Base-by-base conservation (phyloP, 2,888 invertebrate genomes). In the Orthosia cruda region DNA sequence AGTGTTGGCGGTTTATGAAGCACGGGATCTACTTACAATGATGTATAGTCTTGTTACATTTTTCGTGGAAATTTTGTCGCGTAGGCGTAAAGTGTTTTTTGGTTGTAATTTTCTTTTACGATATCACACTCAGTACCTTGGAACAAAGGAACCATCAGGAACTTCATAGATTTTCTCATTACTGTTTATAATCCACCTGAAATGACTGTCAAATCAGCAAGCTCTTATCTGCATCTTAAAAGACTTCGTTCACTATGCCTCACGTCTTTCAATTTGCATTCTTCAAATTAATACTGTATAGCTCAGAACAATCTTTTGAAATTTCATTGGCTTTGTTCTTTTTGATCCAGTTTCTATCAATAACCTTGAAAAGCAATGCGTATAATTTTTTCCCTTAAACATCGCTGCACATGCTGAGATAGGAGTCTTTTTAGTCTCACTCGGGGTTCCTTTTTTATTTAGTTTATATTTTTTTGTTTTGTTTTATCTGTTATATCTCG, bases 1-100 rank as follows among this genome's bases (percentile, higher is more conserved):
- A 90, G 90, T 90, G 89, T 87, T 72, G 64, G 77, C 74, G 68
- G 68, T 70, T 70, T 76, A 67, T 82, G 71, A 72, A 83, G 68
- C 77, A 66, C 67, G 69, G 84, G 86, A 86, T 89, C 87, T 87
- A 81, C 83, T 82, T 74, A 78, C 84, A 82, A 80, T 83, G 77
- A 81, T 77, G 80, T 83, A 85, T 85, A 80, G 80, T 71, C 69
- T 64, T 83, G 81, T 73, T 84, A 75, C 74, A 71, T 80, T 86
- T 84, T 75, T 50, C 54, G 45, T 47, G 26, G 16, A 15, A 50
- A 62, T 62, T 77, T 71, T 68, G 12, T 55, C 16, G 50, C 32
- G 68, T 62, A 65, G 54, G 57, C 67, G 80, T 73, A 40, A 55
- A 66, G 4, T 58, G 32, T 62, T 74, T 74, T 52, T 59, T 18